These are phyloP conservation scores for Toxotes jaculatrix DNA, from an alignment of 2,113 vertebrate species.

Conservation along the genomic window DNA sequence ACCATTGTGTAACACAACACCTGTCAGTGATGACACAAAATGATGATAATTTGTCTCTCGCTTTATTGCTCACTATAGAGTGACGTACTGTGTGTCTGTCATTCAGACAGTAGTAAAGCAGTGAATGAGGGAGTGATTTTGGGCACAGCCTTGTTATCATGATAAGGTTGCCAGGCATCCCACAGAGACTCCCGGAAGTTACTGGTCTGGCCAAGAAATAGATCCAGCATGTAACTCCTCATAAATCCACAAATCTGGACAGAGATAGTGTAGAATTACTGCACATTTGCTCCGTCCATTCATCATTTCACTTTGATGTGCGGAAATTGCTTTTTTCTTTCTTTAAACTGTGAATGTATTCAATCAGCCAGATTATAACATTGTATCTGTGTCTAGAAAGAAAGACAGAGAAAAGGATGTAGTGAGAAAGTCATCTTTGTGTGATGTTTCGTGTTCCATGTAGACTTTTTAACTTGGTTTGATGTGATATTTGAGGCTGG, in stretches of 20 bases:
- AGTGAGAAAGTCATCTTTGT: constrained; percentile 18
- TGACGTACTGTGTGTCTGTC: background rate
- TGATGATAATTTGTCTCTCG: background rate
- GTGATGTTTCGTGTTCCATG: background rate
- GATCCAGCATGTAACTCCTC: constrained; percentile 11
- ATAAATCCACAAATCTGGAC: constrained; percentile 1
- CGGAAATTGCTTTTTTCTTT: background rate
- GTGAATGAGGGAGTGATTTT: background rate
- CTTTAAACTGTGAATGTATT: background rate
- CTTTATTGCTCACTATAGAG: background rate
- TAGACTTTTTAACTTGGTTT: constrained; percentile 26
- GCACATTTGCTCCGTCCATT: constrained; percentile 17
- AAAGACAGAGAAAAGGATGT: constrained; percentile 4
- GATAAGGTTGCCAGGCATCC: constrained; percentile 20
- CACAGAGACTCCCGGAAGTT: constrained; percentile 28
- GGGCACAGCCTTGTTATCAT: constrained; percentile 5
- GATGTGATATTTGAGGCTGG: constrained; percentile 30
- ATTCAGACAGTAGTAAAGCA: background rate
- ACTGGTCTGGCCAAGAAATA: constrained; percentile 20
- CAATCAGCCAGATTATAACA: background rate
- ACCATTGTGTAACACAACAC: background rate
- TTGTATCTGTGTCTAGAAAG: background rate
- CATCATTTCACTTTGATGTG: constrained; percentile 5
- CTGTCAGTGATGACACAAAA: too few relatives aligned
- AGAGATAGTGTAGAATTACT: constrained; percentile 17